Evolutionary conservation across 2,113 vertebrate species (phyloP).

Genomic region (Penelope pileata): DNA sequence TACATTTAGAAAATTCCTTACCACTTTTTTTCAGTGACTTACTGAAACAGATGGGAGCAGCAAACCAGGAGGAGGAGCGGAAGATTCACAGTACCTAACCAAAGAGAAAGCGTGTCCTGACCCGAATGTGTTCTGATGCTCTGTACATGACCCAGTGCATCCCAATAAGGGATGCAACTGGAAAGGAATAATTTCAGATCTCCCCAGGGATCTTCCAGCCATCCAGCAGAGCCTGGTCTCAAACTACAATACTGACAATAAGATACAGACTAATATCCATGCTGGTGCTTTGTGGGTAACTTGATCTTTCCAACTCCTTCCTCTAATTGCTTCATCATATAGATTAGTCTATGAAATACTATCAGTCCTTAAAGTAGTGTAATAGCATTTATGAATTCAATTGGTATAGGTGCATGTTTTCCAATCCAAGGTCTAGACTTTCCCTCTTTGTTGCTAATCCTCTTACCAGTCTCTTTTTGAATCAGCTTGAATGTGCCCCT

Average conservation of each 20-base stretch:
- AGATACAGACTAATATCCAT: background rate
- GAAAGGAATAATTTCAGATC: background rate
- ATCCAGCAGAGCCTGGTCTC: background rate
- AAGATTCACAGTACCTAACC: background rate
- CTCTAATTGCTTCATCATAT: background rate
- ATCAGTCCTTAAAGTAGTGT: background rate
- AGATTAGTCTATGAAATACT: background rate
- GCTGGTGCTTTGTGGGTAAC: background rate
- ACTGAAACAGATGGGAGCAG: background rate
- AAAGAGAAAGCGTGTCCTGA: background rate
- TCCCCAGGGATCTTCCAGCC: background rate
- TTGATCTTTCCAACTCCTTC: background rate
- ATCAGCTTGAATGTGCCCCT: background rate
- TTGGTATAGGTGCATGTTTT: background rate
- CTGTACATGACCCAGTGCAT: background rate
- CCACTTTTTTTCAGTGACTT: background rate
- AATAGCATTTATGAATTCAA: background rate
- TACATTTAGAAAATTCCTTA: background rate
- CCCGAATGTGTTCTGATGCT: background rate
- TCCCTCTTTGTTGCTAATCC: background rate
- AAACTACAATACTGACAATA: background rate
- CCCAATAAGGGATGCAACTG: background rate
- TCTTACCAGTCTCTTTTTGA: background rate
- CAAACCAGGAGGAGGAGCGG: background rate
- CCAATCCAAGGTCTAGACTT: background rate